phyloP scores from a whole-genome alignment of 1,140 invertebrate species.

The Bombus sylvicola region DNA sequence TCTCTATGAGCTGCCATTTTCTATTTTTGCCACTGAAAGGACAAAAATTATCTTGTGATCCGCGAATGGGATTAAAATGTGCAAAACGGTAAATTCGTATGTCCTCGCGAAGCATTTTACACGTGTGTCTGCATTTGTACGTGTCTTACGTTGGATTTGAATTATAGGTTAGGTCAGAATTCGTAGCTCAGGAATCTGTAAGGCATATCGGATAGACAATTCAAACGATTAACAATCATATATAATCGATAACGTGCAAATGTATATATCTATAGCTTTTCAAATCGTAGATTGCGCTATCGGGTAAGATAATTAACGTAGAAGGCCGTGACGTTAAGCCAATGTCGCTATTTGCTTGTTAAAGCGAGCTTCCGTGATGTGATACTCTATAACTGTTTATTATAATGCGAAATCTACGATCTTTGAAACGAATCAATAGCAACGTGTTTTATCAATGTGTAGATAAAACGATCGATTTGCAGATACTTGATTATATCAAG shows the following conservation, averaged over 20 bases:
- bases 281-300: conserved; percentile 36
- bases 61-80: background rate
- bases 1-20: background rate
- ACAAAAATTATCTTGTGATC: background rate
- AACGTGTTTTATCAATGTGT: background rate
- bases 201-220: background rate
- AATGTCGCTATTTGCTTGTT: conserved; percentile 43
- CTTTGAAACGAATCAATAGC: background rate
- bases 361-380: conserved; percentile 28
- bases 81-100: conserved; percentile 13
- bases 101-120: background rate
- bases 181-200: background rate
- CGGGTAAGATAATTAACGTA: conserved; percentile 44
- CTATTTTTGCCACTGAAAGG: background rate
- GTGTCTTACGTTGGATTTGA: background rate
- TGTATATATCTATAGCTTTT: background rate
- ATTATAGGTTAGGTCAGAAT: background rate
- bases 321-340: conserved; percentile 34
- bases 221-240: background rate
- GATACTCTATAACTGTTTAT: conserved; percentile 5
- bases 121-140: no score
- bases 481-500: no score
- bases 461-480: background rate
- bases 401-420: conserved; percentile 5
- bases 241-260: background rate